A percentile compares a stretch with the other conserved stretches of the same genome.
Conservation (phyloP, 2,888 invertebrate genomes). For the Ischnura elegans region DNA sequence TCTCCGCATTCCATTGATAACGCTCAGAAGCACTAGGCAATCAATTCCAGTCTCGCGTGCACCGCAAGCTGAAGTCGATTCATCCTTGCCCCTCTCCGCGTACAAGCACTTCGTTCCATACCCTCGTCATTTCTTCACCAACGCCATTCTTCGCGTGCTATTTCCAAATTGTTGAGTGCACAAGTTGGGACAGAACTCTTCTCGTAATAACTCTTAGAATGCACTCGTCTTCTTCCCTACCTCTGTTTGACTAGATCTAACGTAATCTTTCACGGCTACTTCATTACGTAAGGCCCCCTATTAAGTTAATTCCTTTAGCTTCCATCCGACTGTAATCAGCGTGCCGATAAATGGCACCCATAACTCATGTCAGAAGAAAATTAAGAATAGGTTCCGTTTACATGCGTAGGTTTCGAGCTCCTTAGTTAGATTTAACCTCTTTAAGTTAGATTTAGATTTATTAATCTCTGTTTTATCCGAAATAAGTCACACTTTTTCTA, state of each 20-base stretch:
- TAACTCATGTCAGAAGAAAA: not conserved
- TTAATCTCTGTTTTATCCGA: too few species aligned
- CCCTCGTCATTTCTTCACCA: not conserved
- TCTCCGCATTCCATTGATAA: constrained; percentile 47
- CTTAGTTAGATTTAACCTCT: too few species aligned
- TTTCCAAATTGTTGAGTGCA: not conserved
- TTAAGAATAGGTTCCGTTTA: too few species aligned
- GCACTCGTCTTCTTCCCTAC: not conserved
- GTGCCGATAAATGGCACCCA: not conserved
- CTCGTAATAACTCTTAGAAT: not conserved
- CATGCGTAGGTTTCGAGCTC: too few species aligned
- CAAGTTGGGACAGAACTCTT: not conserved
- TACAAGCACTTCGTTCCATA: not conserved
- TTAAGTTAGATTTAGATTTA: too few species aligned
- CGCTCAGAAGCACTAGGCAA: constrained; percentile 13
- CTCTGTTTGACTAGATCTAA: not conserved
- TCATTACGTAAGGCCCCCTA: not conserved
- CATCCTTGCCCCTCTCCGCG: not conserved
- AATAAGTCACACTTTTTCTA: too few species aligned
- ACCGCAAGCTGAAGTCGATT: not conserved
- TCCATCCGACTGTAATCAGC: not conserved
- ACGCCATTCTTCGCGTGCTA: not conserved
- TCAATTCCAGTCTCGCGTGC: constrained; percentile 51
- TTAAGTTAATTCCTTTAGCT: not conserved
- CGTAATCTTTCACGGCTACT: not conserved